Percentiles rank a stretch among this genome's conserved stretches.
Conservation (phyloP, 2,888 invertebrate species). For the Hypomecis atomaria region DNA sequence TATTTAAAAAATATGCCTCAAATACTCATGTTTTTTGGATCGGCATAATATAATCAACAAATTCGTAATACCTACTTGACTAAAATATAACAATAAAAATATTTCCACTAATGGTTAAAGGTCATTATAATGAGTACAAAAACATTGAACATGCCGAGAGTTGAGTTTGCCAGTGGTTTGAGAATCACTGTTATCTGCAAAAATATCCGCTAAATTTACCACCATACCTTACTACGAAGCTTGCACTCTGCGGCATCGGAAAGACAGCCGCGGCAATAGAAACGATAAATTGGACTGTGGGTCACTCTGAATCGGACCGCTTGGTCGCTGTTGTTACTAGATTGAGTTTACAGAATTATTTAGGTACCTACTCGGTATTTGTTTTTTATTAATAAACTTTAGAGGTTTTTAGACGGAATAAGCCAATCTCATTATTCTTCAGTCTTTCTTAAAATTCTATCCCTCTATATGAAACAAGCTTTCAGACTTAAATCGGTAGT, state of each 20-base stretch:
- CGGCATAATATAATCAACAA: no score
- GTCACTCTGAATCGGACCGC: constrained; percentile 55
- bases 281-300: constrained; percentile 65
- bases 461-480: no score
- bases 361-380: background rate
- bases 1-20: no score
- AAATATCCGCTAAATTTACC: constrained; percentile 22
- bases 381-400: background rate
- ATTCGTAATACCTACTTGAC: no score
- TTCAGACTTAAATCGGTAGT: no score
- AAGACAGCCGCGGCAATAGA: constrained; percentile 57
- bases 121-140: constrained; percentile 23
- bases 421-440: no score
- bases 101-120: no score
- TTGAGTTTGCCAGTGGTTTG: no score
- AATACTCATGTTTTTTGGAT: no score
- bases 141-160: background rate
- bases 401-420: background rate
- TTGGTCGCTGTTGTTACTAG: constrained; percentile 45
- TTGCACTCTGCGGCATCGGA: constrained; percentile 50
- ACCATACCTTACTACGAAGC: constrained; percentile 25
- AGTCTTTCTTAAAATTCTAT: no score
- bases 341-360: constrained; percentile 13
- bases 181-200: no score
- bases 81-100: no score